phyloP scores from a whole-genome alignment of 2,888 invertebrate genomes.

The Erebia ligea region DNA sequence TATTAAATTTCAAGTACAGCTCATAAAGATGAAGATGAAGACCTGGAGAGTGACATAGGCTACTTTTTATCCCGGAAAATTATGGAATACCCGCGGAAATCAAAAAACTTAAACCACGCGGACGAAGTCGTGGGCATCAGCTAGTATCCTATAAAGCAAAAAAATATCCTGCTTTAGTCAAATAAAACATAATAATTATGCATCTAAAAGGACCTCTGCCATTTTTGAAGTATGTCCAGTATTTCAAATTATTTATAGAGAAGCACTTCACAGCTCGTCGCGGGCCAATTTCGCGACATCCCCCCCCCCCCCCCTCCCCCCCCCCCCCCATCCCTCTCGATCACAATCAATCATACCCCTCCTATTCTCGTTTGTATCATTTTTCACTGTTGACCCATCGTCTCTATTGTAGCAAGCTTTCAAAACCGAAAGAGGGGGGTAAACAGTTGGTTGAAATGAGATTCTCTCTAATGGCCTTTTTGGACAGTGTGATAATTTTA shows the following conservation, averaged over 20 bases:
- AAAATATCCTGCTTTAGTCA: no score
- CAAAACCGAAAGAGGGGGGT: background rate
- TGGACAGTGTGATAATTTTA: background rate
- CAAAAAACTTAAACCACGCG: no score
- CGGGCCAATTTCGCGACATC: background rate
- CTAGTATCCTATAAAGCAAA: no score
- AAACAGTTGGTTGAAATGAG: background rate
- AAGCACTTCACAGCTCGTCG: slow-evolving; percentile 9
- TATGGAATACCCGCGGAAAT: no score
- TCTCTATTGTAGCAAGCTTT: slow-evolving; percentile 24
- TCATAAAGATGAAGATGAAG: no score
- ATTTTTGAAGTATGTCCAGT: background rate
- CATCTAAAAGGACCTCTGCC: background rate
- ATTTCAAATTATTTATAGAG: slow-evolving; percentile 5
- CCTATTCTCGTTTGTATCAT: slow-evolving; percentile 24
- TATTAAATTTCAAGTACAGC: no score
- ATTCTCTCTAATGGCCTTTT: background rate
- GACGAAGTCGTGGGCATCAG: no score
- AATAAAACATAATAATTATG: no score
- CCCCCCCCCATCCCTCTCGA: slow-evolving; percentile 1
- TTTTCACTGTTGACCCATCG: slow-evolving; percentile 27
- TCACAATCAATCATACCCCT: slow-evolving; percentile 30
- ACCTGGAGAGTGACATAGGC: no score
- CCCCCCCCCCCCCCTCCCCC: slow-evolving; percentile 3
- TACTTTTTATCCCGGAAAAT: no score